Conservation (phyloP, 1,140 invertebrate species). For the Stegodyphus dumicola region DNA sequence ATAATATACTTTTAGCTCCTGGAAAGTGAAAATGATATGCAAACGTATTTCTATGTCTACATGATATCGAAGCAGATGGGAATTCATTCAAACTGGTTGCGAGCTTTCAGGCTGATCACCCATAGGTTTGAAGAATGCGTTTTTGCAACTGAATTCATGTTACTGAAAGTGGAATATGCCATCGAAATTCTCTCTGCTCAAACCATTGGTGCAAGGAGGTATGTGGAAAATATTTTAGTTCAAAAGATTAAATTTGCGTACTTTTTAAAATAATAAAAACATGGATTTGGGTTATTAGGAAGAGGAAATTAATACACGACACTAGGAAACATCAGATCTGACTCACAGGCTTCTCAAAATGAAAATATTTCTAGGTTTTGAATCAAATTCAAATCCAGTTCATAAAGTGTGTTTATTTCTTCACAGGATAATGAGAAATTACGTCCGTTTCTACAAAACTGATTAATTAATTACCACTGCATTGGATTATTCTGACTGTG, state of each 20-base stretch:
- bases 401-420: too few relatives aligned
- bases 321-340: too few relatives aligned
- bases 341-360: too few relatives aligned
- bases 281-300: not conserved
- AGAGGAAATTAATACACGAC: too few relatives aligned
- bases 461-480: too few relatives aligned
- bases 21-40: constrained; percentile 1
- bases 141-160: constrained; percentile 22
- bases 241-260: too few relatives aligned
- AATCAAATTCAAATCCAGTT: too few relatives aligned
- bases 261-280: too few relatives aligned
- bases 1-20: not conserved
- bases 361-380: too few relatives aligned
- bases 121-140: constrained; percentile 43
- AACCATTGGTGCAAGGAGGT: constrained; percentile 47
- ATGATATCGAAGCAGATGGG: constrained; percentile 19
- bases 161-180: constrained; percentile 21
- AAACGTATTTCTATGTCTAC: constrained; percentile 15
- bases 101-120: constrained; percentile 14
- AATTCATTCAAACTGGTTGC: not conserved
- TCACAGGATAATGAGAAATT: too few relatives aligned
- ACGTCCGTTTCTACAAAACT: too few relatives aligned
- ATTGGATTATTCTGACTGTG: too few relatives aligned
- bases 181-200: constrained; percentile 21
- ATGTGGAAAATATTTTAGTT: not conserved